Evolutionary conservation across 1,140 invertebrate species (phyloP), one percentile per base, ranked within the genome.

Genomic region (Aricia agestis): DNA sequence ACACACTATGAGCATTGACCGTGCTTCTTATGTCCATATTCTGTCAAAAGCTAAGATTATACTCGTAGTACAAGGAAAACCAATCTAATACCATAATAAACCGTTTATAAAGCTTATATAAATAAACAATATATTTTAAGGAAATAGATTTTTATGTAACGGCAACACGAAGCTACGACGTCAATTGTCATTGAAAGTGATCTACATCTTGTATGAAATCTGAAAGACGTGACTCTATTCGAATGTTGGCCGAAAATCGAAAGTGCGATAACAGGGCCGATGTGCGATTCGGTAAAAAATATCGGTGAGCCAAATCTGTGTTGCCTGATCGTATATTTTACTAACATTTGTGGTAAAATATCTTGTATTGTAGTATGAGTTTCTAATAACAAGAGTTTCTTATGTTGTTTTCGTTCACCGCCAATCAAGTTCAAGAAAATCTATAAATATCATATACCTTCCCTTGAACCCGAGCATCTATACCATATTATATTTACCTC

Each of bases 251-350:
- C 42, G 66, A 70, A 78, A 87, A 86, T 84, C 76, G 85, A 87
- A 87, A 87, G 85, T 85, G 76, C 78, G 75, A 76, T 84, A 78
- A 83, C 74, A 63, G 72, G 72, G 70, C 74, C 75, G 79, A 83
- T 80, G 79, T 82, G 74, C 77, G 71, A 78, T 79, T 69, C 45
- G 66, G 72, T 75, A 81, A 82, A 85, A 86, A 85, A 78, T 72
- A 74, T 69, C 77, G 76, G 75, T 77, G 75, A 73, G 74, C 70
- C 72, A 69, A 68, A 42, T 59, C 59, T 31, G 59, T 63, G 59
- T 63, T 63, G 59, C 59, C 59, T 1, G 17, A 19, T 63, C 31
- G 0, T 7, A 25, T 6, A 63, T 19, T 19, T 63, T 63, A 63
- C 59, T 7, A 63, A 52, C 45, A 4, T 13, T 52, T 9, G 13